Base-by-base conservation (phyloP, 2,113 vertebrate genomes). In the Nibea albiflora region DNA sequence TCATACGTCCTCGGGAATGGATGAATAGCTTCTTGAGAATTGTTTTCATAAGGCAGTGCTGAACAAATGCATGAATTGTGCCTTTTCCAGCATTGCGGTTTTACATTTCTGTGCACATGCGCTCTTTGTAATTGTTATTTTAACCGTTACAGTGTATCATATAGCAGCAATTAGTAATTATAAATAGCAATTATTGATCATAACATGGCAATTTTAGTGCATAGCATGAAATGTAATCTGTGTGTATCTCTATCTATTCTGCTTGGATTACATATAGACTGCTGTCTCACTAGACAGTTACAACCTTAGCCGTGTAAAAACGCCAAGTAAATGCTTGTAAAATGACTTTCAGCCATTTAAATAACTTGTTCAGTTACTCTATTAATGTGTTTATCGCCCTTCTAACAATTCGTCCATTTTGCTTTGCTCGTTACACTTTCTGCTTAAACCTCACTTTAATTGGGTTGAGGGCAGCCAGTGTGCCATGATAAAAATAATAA, bases 401-500 rank as follows among this genome's bases (percentile, higher is more conserved):
- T 28, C 14, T 49, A 19, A 14, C 20, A 61, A 2, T 57, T 67
- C 1, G 42, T 66, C 15, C 5, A 12, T 54, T 65, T 15, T 31
- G 20, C 52, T 60, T 31, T 63, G 26, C 56, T 52, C n/a, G 42
- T 61, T 28, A 4, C 24, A 54, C 15, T 47, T 17, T 10, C 31
- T 65, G 24, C 20, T 44, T 61, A 22, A 54, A 73, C 11, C 15
- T 4, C 26, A 26, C 20, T 57, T 49, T 53, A 77, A 72, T 68
- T 76, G n/a, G 54, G 15, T 31, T 60, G 46, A 83, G 52, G 22
- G 53, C 60, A 70, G 26, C 70, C 28, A 63, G 7, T 16, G 71
- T 57, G 71, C 39, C 54, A 15, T n/a, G 61, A 31, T 64, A 58
- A 80, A 76, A 61, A 71, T 63, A 49, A 71, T n/a, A 49, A 62